These are phyloP conservation scores for Cremastinae sp. DNA, from an alignment of 2,888 invertebrate genomes.

Conservation along the genomic window DNA sequence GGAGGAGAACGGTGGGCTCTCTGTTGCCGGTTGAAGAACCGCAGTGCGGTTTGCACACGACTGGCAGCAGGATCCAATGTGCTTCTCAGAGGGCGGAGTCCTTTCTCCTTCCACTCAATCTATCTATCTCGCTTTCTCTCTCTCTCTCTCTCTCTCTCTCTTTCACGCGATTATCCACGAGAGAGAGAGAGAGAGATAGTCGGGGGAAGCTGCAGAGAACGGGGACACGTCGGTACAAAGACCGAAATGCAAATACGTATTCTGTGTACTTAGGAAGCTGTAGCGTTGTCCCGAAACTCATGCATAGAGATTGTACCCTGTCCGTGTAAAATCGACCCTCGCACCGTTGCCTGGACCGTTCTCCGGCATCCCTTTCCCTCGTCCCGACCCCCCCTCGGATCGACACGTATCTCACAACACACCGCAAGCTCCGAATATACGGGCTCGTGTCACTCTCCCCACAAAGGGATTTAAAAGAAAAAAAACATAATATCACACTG, in stretches of 20 bases:
- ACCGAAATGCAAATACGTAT: conserved; percentile 79
- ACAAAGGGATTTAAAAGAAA: no score
- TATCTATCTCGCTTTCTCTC: conserved; percentile 10
- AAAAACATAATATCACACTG: not conserved
- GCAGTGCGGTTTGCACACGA: conserved; percentile 75
- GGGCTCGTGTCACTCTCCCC: conserved; percentile 2
- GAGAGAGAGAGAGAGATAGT: conserved; percentile 16
- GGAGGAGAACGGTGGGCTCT: conserved; percentile 21
- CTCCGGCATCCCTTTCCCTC: not conserved
- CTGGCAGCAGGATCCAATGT: conserved; percentile 69
- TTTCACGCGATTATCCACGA: not conserved
- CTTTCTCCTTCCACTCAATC: conserved; percentile 25
- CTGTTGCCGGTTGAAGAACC: conserved; percentile 65
- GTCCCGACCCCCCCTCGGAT: not conserved
- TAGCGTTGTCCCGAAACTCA: conserved; percentile 77
- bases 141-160: not conserved
- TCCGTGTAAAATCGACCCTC: conserved; percentile 74
- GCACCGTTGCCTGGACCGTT: conserved; percentile 7
- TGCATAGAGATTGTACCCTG: conserved; percentile 79
- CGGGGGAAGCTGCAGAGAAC: conserved; percentile 43
- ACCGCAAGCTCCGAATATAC: conserved; percentile 36
- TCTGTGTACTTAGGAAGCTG: conserved; percentile 79
- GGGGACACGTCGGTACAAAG: conserved; percentile 74
- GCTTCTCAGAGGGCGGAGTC: conserved; percentile 61
- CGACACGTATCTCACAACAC: conserved; percentile 42